phyloP scores from a whole-genome alignment of 2,888 invertebrate genomes.

The Podotricha telesiphe region DNA sequence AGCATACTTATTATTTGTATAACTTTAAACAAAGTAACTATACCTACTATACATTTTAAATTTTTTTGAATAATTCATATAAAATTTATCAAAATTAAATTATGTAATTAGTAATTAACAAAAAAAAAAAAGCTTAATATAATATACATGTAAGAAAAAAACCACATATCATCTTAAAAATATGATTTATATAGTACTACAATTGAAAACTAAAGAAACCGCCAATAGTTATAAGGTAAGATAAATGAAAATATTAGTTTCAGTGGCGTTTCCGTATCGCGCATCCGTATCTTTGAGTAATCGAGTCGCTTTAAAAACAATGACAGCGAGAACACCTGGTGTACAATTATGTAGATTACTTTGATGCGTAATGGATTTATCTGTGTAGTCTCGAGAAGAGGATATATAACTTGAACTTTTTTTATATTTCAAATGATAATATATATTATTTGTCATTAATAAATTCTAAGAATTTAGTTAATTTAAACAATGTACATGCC shows the following conservation, averaged over 20 bases:
- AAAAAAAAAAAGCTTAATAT: not conserved
- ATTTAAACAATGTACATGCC: too few relatives aligned
- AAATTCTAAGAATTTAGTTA: too few relatives aligned
- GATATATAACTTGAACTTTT: too few relatives aligned
- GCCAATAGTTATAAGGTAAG: constrained; percentile 1
- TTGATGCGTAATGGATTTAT: constrained; percentile 30
- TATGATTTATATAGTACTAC: not conserved
- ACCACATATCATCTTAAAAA: not conserved
- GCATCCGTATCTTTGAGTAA: constrained; percentile 22
- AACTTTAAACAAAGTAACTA: not conserved
- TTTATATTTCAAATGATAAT: too few relatives aligned
- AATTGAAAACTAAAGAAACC: not conserved
- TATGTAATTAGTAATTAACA: not conserved
- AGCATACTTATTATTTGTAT: not conserved
- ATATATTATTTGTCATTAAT: too few relatives aligned
- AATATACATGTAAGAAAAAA: not conserved
- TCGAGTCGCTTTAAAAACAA: constrained; percentile 34
- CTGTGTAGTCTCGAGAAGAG: not conserved
- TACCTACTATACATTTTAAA: not conserved
- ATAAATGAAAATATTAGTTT: constrained; percentile 20
- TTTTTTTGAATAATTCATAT: not conserved
- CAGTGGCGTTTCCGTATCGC: constrained; percentile 20
- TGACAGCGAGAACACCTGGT: constrained; percentile 30
- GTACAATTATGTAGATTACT: constrained; percentile 35
- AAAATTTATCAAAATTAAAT: not conserved